Evolutionary conservation across 2,888 invertebrate genomes (phyloP), one percentile per base, ranked within the genome.

Genomic region (Eristalis tenax): DNA sequence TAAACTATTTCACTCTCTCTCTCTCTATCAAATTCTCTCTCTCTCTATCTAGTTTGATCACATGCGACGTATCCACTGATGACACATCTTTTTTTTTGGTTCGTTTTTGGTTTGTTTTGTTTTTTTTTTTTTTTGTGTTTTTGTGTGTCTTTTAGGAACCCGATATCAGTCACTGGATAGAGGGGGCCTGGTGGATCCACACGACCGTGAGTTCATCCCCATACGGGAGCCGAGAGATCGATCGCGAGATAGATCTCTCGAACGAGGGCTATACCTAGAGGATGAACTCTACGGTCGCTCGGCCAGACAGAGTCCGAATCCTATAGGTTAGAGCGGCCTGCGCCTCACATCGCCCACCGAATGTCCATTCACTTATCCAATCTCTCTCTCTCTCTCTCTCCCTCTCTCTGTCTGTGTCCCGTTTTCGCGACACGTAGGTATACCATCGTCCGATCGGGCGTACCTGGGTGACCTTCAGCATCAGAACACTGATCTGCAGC

Each of bases 401-500:
- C n/a, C n/a, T 15, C 28, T 82, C 68, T 32, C n/a, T 43, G 13
- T 64, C 1, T 35, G 38, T 68, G 10, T 26, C 26, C 26, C 26
- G 26, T 26, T 65, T 32, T 64, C 56, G 11, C 35, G n/a, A 11
- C 35, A 13, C 82, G 90, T 91, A 89, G 93, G 92, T 78, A 90
- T 94, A 93, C 93, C 94, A 90, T 91, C 92, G 26, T 91, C 92
- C 94, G 94, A 93, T 95, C 94, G 94, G 92, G 96, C 90, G 94
- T 95, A 92, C 96, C 96, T 94, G 91, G 97, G 97, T 88, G 98
- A 98, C 93, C 94, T 98, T 89, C 98, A 98, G 93, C 96, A 97
- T 92, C 98, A 98, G 94, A 98, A 99, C 94, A 96, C 97, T 91
- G 99, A 99, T 93, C 94, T 99, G 90, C 99, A 99, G 92, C 95